Conservation (phyloP, 2,113 vertebrate genomes). For the Neoarius graeffei region DNA sequence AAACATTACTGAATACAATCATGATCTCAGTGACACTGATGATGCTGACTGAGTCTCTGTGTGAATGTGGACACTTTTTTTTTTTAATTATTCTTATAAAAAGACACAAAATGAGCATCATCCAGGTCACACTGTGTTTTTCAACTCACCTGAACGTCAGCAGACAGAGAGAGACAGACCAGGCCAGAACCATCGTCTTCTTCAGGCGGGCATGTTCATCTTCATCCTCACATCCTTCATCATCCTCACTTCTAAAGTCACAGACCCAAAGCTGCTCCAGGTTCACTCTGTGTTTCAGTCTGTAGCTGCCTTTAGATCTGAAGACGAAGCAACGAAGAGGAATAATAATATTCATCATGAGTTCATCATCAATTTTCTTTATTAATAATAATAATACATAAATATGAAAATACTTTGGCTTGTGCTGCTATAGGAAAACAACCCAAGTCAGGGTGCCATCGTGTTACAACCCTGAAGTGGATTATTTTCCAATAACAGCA, state of each 20-base stretch:
- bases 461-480: not conserved
- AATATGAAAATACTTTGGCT: not conserved
- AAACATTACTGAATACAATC: not conserved
- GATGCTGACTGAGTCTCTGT: not conserved
- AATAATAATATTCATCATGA: not conserved
- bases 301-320: constrained; percentile 68
- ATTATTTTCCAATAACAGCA: not conserved
- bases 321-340: not conserved
- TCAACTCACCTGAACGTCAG: constrained; percentile 66
- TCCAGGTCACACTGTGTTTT: not conserved
- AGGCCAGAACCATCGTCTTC: constrained; percentile 62
- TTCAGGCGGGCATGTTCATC: constrained; percentile 47
- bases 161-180: constrained; percentile 62
- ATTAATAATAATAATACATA: not conserved
- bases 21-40: not conserved
- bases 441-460: too few species aligned
- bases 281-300: constrained; percentile 64
- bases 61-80: not conserved
- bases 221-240: constrained; percentile 45
- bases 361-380: not conserved
- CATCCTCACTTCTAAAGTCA: constrained; percentile 55
- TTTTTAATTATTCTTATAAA: not conserved
- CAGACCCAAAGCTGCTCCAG: constrained; percentile 62
- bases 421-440: not conserved
- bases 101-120: not conserved